A percentile compares a stretch with the other conserved stretches of the same genome.
phyloP scores from a whole-genome alignment of 2,888 invertebrate species.

The Argyresthia albistria region DNA sequence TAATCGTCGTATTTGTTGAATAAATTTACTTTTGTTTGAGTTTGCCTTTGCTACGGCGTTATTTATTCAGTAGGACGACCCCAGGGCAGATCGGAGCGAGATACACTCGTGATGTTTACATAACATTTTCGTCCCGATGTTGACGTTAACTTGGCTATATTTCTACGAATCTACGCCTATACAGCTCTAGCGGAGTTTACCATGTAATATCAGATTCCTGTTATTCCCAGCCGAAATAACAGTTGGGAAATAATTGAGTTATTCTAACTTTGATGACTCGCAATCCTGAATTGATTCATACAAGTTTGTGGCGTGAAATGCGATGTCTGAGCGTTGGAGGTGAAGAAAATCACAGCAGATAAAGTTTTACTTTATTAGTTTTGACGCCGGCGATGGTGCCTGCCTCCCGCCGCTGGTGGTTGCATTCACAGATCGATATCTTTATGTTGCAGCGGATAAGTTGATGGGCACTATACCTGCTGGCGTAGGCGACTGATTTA shows the following conservation, averaged over 20 bases:
- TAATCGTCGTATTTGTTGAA: conserved; percentile 69
- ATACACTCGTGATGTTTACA: conserved; percentile 52
- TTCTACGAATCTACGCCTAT: conserved; percentile 32
- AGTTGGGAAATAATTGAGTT: conserved; percentile 13
- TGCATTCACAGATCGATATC: conserved; percentile 13
- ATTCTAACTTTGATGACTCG: not conserved
- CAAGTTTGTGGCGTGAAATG: not conserved
- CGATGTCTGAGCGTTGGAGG: not conserved
- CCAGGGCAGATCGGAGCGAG: conserved; percentile 38
- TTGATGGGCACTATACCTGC: conserved; percentile 19
- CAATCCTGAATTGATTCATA: not conserved
- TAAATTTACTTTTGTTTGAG: conserved; percentile 70
- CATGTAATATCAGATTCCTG: too few species aligned
- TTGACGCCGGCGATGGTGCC: conserved; percentile 25
- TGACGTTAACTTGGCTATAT: conserved; percentile 41
- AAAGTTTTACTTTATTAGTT: conserved; percentile 34
- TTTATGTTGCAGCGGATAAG: conserved; percentile 17
- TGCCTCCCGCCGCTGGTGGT: conserved; percentile 13
- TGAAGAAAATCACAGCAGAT: conserved; percentile 18
- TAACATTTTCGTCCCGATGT: conserved; percentile 53
- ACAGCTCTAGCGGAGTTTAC: too few species aligned
- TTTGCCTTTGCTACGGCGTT: conserved; percentile 57
- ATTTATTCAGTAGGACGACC: conserved; percentile 65
- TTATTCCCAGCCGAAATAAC: conserved; percentile 22
- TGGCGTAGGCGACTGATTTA: conserved; percentile 57